A percentile compares a stretch with the other conserved stretches of the same genome.
Conservation (phyloP, 2,113 vertebrate genomes). For the Aptenodytes forsteri region DNA sequence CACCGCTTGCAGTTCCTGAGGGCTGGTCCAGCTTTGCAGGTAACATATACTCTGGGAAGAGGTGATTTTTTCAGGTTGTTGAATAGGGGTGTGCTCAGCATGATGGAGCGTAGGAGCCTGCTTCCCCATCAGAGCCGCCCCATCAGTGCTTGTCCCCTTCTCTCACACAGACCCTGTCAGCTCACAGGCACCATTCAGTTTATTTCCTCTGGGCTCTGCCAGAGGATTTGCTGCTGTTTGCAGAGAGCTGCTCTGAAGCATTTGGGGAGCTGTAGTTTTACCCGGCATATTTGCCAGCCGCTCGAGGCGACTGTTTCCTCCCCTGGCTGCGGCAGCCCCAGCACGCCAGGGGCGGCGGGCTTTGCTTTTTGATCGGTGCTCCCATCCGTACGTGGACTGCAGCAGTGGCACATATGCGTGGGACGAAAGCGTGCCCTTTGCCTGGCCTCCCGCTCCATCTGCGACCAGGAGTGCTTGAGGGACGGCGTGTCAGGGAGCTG, state of each 20-base stretch:
- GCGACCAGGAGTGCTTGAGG: neutral
- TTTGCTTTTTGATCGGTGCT: neutral
- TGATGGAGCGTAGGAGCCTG: neutral
- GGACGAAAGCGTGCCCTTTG: neutral
- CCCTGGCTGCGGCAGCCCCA: neutral
- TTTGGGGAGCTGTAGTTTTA: neutral
- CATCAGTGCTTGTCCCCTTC: neutral
- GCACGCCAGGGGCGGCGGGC: rapidly evolving
- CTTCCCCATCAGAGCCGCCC: neutral
- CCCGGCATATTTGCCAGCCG: neutral
- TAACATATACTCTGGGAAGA: neutral
- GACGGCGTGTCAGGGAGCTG: constrained; percentile 35
- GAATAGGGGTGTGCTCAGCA: neutral
- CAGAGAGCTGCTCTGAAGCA: neutral
- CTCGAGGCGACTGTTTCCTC: neutral
- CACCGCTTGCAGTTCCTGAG: neutral
- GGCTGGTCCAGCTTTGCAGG: neutral
- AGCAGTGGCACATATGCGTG: rapidly evolving
- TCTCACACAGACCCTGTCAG: neutral
- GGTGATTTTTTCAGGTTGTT: neutral
- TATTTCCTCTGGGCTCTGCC: neutral
- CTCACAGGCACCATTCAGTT: neutral
- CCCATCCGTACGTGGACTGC: neutral
- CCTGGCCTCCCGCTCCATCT: neutral
- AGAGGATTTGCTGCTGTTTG: constrained; percentile 17